Base-by-base conservation (phyloP, 2,888 invertebrate genomes). In the Apamea crenata region DNA sequence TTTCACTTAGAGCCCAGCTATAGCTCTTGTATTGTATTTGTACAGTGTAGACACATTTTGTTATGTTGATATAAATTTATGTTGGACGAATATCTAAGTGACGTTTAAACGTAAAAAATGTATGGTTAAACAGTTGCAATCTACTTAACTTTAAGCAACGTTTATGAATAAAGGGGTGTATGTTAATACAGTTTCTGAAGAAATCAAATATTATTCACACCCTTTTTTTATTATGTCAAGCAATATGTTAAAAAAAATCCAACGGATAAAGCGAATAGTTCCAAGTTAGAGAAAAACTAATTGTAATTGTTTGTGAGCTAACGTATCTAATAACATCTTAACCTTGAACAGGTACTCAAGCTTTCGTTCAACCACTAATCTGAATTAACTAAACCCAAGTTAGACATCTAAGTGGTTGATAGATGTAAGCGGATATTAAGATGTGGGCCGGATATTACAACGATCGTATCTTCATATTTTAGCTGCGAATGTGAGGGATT, bases 371-470 rank as follows among this genome's bases (percentile, higher is more conserved):
- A 80, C 76, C 81, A 72, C 63, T 81, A 82, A 85, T 83, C 78
- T 78, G 76, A 85, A 84, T 87, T 86, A 79, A 79, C 65, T 85
- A 86, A 85, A 79, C 36, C 71, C 50, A 80, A 85, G 82, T 80
- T 83, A 83, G 84, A 83, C 78, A 83, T 85, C 61, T 88, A 87
- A 88, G 88, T 89, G 84, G 89, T 89, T 92, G 93, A 93, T 93
- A 93, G 92, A 94, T 93, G 92, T 90, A 87, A 90, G 81, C 94
- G 95, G 95, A 95, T 94, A 95, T 95, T 94, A 93, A 92, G 92
- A 93, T 89, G 91, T 88, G 90, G 87, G 88, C 83, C 95, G 95
- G 95, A 95, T 93, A 95, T 95, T 94, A 94, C 90, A 81, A 88
- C 86, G 90, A 84, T 90, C 86, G 85, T 88, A 88, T 91, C 90